Base-by-base conservation (phyloP, 2,113 vertebrate genomes). In the Oxygymnocypris stewartii region DNA sequence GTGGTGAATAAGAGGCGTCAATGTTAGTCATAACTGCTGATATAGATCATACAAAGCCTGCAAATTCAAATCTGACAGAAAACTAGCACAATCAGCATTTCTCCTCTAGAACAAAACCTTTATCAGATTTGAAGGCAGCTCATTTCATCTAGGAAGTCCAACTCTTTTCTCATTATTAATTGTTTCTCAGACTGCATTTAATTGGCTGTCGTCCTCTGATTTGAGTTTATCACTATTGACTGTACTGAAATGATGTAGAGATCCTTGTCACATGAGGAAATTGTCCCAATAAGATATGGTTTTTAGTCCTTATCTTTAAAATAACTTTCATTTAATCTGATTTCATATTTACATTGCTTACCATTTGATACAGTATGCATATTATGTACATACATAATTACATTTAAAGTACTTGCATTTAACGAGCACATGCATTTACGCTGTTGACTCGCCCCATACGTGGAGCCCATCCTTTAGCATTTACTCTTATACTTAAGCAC, bases 21-120 rank as follows among this genome's bases (percentile, higher is more conserved):
- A 44, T 51, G 54, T 79, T 63, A 65, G 44, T n/a, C 47, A 74
- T 77, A 85, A 67, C 73, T 28, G 57, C 37, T 65, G 87, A 88
- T 90, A 87, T 57, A 67, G 35, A 90, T 89, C 87, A 81, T n/a
- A 82, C 77, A 37, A 80, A 84, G 86, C 13, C 61, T 78, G 86
- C 88, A 88, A 71, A 83, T 42, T 42, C 18, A n/a, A 42, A 23
- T 44, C 16, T 44, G 40, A 61, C 23, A 16, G 67, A n/a, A n/a
- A 28, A 74, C 49, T 84, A 63, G 20, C 63, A 65, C 4, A 73
- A 73, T 89, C 85, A 89, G 85, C 88, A 87, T 47, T 87, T 87
- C 71, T 80, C 28, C 87, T 77, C 76, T 59, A 42, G 6, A 42
- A 54, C 44, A 85, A 54, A 79, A 28, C 63, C 51, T 28, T 79